Evolutionary conservation across 2,113 vertebrate species (phyloP), one percentile per base, ranked within the genome.

Genomic region (Rostratula benghalensis): DNA sequence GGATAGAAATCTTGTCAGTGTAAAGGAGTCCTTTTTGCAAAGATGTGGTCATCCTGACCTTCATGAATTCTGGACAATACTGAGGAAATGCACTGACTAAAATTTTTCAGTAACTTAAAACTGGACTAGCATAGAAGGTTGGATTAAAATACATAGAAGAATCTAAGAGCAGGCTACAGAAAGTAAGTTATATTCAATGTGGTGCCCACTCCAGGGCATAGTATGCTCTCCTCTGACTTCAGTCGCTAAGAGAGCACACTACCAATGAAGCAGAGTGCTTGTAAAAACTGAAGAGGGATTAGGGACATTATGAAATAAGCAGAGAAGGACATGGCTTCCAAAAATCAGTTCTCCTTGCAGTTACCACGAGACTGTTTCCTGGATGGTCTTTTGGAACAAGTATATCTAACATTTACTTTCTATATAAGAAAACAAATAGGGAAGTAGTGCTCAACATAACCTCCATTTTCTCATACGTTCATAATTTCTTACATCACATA

Each of bases 71-170:
- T 53, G 73, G 24, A 28, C 2, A 48, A n/a, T 41, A 56, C 2
- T 48, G 27, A 46, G 20, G 37, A 79, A 90, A 63, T 79, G 48
- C 63, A 85, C 22, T 57, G 5, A 18, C 25, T 3, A 48, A 5
- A 35, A 27, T 6, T 60, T 54, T 90, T 56, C 41, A 69, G 19
- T 63, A 89, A 56, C 10, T 50, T 87, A 53, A 74, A 87, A 89
- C 3, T n/a, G 17, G 6, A 1, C 0, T 0, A 87, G 67, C 2
- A 21, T 1, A 41, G 41, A 77, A 75, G 74, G 30, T 9, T 56
- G 10, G 21, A n/a, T 15, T 60, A 57, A 71, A 88, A 76, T 35
- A 41, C 6, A 45, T 0, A 51, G 22, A 71, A 77, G 20, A 81
- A 69, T 22, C 31, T 61, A 70, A 75, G 17, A 57, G 16, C 6